Evolutionary conservation across 2,113 vertebrate genomes (phyloP).

Genomic region (Phrynosoma platyrhinos): DNA sequence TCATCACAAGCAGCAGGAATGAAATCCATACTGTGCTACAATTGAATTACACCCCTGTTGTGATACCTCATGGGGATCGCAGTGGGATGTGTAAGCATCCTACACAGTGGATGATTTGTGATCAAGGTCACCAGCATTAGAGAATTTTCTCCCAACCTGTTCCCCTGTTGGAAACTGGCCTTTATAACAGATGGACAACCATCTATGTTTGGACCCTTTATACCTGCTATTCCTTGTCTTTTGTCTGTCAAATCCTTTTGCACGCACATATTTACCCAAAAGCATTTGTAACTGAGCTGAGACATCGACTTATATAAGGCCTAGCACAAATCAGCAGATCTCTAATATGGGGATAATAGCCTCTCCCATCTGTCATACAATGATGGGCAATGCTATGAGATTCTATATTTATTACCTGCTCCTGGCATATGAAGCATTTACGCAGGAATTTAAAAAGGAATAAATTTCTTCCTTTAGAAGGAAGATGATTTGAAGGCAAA

Average conservation of each 20-base stretch:
- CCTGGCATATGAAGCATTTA: background rate
- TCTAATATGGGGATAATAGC: background rate
- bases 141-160: conserved; percentile 1
- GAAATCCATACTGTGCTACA: background rate
- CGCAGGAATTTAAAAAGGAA: background rate
- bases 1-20: background rate
- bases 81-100: background rate
- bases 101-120: background rate
- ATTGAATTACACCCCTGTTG: conserved; percentile 1
- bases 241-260: background rate
- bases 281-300: background rate
- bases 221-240: background rate
- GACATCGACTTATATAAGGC: background rate
- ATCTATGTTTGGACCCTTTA: background rate
- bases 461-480: background rate
- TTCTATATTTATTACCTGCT: background rate
- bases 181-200: background rate
- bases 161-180: background rate
- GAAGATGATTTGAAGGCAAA: background rate
- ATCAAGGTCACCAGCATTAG: conserved; percentile 1
- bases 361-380: background rate
- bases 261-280: background rate
- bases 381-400: too few relatives aligned
- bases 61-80: background rate
- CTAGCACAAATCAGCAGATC: background rate